Evolutionary conservation across 2,888 invertebrate species (phyloP), one percentile per base, ranked within the genome.

Genomic region (Phrixothrix hirtus): DNA sequence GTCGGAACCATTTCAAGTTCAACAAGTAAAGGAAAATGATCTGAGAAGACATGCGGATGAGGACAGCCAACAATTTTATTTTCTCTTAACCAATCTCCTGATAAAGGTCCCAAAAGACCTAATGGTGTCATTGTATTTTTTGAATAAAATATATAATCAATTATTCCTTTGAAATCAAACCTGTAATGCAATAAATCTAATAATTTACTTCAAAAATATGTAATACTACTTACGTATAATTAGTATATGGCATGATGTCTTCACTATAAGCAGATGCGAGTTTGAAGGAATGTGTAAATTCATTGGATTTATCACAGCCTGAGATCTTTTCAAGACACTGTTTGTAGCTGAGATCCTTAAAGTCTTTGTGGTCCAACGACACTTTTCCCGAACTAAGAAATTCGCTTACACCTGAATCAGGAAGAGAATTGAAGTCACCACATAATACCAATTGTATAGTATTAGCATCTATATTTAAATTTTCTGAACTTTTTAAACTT

Each of bases 101-200:
- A 95, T 48, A 98, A 81, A 1, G 97, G 95, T 1, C 99, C 99
- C 44, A 99, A 81, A 45, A 98, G 82, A 48, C 98, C 98, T 53
- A 97, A 81, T 15, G 96, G 92, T 67, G 90, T 91, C 91, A 99
- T 93, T 72, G 92, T 90, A 75, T 92, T 90, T 75, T 93, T 92
- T 61, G 96, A 93, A 77, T 93, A 96, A 83, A 99, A 98, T 77
- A 99, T 96, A 83, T 99, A 99, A 81, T 99, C 99, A 74, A 99
- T 99, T 75, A 98, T 95, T 66, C 98, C 99, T 79, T 98, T 96
- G 81, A 99, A 99, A 78, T 99, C 97, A 79, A 94, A 95, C 71
- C 94, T 95, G 13, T 1, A 9, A 38, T n/a, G n/a, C n/a, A n/a
- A n/a, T n/a, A 5, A 36, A 47, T 15, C 13, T 10, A 27, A 16